A percentile compares a stretch with the other conserved stretches of the same genome.
Conservation (phyloP, 1,140 invertebrate species). For the Cotesia chilonis region DNA sequence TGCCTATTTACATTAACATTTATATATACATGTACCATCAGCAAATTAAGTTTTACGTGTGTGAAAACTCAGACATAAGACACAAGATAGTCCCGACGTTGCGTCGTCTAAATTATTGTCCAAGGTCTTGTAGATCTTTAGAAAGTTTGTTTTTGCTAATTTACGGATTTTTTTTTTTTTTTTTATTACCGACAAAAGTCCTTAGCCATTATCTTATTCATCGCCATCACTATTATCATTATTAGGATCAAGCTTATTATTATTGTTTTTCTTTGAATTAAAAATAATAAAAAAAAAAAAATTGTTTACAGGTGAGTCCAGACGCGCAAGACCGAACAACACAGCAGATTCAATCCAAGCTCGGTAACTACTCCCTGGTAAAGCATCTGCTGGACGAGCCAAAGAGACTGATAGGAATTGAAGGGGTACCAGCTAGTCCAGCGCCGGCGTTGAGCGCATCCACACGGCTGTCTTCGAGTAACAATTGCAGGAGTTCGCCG, state of each 20-base stretch:
- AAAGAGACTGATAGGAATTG: conserved; percentile 76
- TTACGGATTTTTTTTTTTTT: background rate
- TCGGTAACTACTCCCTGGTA: conserved; percentile 77
- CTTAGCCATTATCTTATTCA: background rate
- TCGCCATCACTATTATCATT: too few relatives aligned
- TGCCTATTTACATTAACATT: conserved; percentile 11
- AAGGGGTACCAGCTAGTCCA: conserved; percentile 73
- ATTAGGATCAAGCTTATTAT: too few relatives aligned
- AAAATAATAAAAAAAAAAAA: background rate
- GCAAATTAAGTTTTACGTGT: background rate
- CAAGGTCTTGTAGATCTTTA: conserved; percentile 30
- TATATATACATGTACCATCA: background rate
- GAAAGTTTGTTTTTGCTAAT: background rate
- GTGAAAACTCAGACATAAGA: too few relatives aligned
- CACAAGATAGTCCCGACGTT: background rate
- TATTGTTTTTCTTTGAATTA: background rate
- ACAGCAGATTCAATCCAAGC: conserved; percentile 77
- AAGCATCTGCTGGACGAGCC: conserved; percentile 73
- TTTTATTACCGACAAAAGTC: background rate
- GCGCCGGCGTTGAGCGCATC: conserved; percentile 58
- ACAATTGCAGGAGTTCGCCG: conserved; percentile 50
- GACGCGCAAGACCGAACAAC: conserved; percentile 74
- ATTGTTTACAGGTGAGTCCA: conserved; percentile 70
- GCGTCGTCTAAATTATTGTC: conserved; percentile 36
- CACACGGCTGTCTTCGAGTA: conserved; percentile 31